Evolutionary conservation across 1,140 invertebrate genomes (phyloP).

Genomic region (Neodiprion lecontei): DNA sequence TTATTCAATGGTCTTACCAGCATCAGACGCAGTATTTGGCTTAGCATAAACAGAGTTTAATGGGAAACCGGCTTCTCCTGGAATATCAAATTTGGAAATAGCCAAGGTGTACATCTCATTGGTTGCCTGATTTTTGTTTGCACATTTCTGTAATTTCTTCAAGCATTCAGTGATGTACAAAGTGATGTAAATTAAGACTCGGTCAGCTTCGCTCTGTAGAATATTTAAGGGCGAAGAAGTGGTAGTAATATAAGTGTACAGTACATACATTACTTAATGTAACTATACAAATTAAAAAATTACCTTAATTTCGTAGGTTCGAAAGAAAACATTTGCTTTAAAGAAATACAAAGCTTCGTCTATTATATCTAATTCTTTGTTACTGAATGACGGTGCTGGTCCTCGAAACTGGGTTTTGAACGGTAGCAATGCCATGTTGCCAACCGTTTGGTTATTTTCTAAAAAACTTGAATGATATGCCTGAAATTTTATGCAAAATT

Average conservation of each 20-base stretch:
- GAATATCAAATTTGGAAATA: constrained; percentile 95
- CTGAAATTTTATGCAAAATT: constrained; percentile 59
- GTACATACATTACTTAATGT: constrained; percentile 2
- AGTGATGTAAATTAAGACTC: constrained; percentile 97
- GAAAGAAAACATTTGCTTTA: constrained; percentile 99
- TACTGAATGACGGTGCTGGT: constrained; percentile 76
- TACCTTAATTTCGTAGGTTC: constrained; percentile 98
- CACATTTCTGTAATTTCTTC: constrained; percentile 92
- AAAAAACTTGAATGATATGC: constrained; percentile 94
- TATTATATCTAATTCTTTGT: constrained; percentile 88
- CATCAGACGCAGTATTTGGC: constrained; percentile 79
- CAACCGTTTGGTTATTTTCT: constrained; percentile 77
- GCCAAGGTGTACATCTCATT: constrained; percentile 97
- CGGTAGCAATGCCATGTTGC: constrained; percentile 92
- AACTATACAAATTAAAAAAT: constrained; percentile 18
- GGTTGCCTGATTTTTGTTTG: constrained; percentile 85
- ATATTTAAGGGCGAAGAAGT: neutral
- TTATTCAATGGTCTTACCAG: constrained; percentile 64
- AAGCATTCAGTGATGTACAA: constrained; percentile 99
- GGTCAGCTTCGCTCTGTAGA: constrained; percentile 87
- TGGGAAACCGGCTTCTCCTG: constrained; percentile 96
- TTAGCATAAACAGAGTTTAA: constrained; percentile 96
- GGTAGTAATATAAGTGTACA: neutral
- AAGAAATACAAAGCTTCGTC: constrained; percentile 98
- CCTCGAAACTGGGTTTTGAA: constrained; percentile 87